These are phyloP conservation scores for Plusia festucae DNA, from an alignment of 2,888 invertebrate genomes.

Conservation along the genomic window DNA sequence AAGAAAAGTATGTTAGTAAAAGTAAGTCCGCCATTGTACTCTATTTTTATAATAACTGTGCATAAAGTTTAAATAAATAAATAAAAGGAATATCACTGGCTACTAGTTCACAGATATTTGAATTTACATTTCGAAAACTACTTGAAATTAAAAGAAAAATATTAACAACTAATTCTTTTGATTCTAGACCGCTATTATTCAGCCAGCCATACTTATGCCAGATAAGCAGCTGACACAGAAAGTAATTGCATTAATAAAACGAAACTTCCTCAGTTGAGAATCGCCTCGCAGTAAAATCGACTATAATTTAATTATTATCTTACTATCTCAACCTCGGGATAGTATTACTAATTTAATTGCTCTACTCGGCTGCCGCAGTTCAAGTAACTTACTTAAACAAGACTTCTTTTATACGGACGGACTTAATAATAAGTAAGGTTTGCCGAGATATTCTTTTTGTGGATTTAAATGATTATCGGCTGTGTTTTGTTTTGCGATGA, in stretches of 20 bases:
- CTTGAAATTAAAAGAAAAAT: neutral
- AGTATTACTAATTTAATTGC: constrained; percentile 64
- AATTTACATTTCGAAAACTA: neutral
- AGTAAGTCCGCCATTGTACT: too few relatives aligned
- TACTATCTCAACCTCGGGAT: constrained; percentile 55
- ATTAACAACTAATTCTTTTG: neutral
- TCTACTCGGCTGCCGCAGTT: constrained; percentile 62
- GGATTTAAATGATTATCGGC: neutral
- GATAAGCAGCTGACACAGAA: constrained; percentile 43
- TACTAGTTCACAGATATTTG: neutral
- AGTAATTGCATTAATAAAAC: constrained; percentile 45
- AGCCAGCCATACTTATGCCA: constrained; percentile 27
- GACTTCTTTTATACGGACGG: constrained; percentile 55
- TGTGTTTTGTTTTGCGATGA: neutral
- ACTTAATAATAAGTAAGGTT: constrained; percentile 36
- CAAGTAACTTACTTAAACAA: constrained; percentile 72
- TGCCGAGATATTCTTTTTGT: constrained; percentile 21
- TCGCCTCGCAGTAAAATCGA: constrained; percentile 51
- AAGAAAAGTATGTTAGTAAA: too few relatives aligned
- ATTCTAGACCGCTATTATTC: constrained; percentile 23
- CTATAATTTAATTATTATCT: constrained; percentile 57
- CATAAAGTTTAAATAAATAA: too few relatives aligned
- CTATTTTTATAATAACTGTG: too few relatives aligned
- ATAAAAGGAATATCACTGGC: too few relatives aligned
- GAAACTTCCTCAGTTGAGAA: constrained; percentile 45